A percentile compares a stretch with the other conserved stretches of the same genome.
phyloP scores from a whole-genome alignment of 2,797 vertebrate species.

The Monodelphis domestica region DNA sequence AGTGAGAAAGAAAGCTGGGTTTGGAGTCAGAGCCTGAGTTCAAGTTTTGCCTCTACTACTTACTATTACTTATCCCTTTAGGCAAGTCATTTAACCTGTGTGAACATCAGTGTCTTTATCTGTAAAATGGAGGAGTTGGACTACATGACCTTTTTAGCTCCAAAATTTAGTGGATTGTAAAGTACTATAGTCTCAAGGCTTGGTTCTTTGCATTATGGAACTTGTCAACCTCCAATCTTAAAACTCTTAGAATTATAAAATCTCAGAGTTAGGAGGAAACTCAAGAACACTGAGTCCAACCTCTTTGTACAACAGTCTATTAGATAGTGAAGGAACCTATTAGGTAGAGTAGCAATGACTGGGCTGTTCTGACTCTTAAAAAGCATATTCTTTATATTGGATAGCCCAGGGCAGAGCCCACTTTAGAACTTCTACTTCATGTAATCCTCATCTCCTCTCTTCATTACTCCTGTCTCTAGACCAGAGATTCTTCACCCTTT shows the following conservation, averaged over 20 bases:
- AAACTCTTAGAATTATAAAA: conserved; percentile 20
- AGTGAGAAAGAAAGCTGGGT: not conserved
- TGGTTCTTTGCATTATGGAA: not conserved
- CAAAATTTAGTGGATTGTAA: not conserved
- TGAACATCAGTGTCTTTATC: not conserved
- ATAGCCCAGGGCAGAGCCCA: not conserved
- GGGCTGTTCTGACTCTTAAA: not conserved
- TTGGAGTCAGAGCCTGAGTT: not conserved
- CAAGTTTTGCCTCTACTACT: not conserved
- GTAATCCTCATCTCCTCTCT: not conserved
- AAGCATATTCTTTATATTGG: not conserved
- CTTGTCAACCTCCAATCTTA: conserved; percentile 14
- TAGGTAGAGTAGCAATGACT: not conserved
- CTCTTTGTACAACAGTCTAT: not conserved
- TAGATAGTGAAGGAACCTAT: not conserved
- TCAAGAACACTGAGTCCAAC: not conserved
- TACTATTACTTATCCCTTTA: not conserved
- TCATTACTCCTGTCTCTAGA: not conserved
- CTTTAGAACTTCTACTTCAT: not conserved
- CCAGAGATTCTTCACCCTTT: not conserved
- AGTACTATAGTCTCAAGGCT: not conserved
- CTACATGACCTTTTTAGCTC: not conserved
- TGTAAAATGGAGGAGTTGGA: not conserved
- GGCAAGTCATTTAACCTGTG: not conserved
- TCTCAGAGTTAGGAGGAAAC: not conserved